Evolutionary conservation across 2,113 vertebrate genomes (phyloP), one percentile per base, ranked within the genome.

Genomic region (Platichthys stellatus): DNA sequence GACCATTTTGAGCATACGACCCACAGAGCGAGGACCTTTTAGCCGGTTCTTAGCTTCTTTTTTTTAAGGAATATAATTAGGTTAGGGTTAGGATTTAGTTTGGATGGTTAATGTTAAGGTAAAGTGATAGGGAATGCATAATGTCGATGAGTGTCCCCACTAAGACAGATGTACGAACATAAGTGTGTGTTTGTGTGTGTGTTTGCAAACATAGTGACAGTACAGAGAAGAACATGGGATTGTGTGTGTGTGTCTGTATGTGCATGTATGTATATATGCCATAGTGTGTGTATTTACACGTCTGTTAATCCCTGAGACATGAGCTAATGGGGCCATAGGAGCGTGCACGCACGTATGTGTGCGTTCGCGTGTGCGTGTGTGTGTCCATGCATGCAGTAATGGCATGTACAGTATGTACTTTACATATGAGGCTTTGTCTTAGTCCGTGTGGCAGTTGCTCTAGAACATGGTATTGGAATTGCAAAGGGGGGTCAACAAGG

Each of bases 281-380:
- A 3, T 70, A 78, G 15, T 38, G 72, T 74, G 72, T 54, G 31
- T 20, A 51, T 69, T 81, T 81, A 80, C 60, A 63, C 7, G 78
- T 62, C 72, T 62, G 72, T 58, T 86, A 88, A 88, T 84, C 82
- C 20, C 24, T 85, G 71, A 89, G 75, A 76, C 80, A 82, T 78
- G 80, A 85, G 66, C 66, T 83, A 88, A 89, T 79, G 84, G 69
- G 74, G 79, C 68, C 86, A 89, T 23, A 49, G 59, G 14, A 28
- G 5, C 31, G n/a, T 62, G 45, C 28, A 31, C 28, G 31, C 28
- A 31, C 6, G 31, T 31, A 24, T 66, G 31, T 31, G 31, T 31
- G 31, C 6, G 31, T 31, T 23, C 23, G 31, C 6, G 31, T 31
- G 31, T 31, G 63, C 54, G 24, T 51, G 49, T 8, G 31, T 7